Base-by-base conservation (phyloP, 1,140 invertebrate species). In the Drosophila prosaltans region DNA sequence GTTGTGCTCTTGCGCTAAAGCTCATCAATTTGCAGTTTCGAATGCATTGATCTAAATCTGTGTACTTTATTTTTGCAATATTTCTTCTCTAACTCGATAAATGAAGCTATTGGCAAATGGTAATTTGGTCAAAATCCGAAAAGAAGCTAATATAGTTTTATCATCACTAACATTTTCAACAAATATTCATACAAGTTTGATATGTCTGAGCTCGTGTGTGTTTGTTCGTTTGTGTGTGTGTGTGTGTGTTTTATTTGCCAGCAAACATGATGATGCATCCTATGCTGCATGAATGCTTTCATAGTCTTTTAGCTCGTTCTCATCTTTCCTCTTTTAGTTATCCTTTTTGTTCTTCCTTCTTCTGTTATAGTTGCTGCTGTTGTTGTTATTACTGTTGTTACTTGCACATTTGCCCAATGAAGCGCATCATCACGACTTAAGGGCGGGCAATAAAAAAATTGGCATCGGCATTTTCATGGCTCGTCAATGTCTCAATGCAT, bases 371-470 rank as follows among this genome's bases (percentile, higher is more conserved):
- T 40, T 72, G 60, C 43, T 65, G 10, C 30, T 65, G 45, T 72
- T 70, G 60, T 68, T 78, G 63, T 67, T 16, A 16, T 16, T 65
- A 43, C 55, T 57, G 24, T 71, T 60, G 40, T 65, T 62, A 64
- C 69, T 66, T 76, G 67, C 63, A 69, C 48, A 77, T 77, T 77
- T 88, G 83, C 70, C 80, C 83, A 88, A 83, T 89, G 83, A 80
- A 89, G 83, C 78, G 80, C 73, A 70, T 72, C 74, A 78, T 72
- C 77, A 69, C 68, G 68, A 67, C 71, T 74, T 72, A 24, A 72
- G 63, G 65, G 63, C 24, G 39, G 10, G 45, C 24, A 62, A 78
- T 57, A 58, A 21, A 65, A 57, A 70, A 72, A 74, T 74, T 77
- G 74, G 61, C 76, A 78, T 36, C 54, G 54, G 58, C 71, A 65